Evolutionary conservation across 2,797 vertebrate genomes (phyloP).

Genomic region (Okamejei kenojei): DNA sequence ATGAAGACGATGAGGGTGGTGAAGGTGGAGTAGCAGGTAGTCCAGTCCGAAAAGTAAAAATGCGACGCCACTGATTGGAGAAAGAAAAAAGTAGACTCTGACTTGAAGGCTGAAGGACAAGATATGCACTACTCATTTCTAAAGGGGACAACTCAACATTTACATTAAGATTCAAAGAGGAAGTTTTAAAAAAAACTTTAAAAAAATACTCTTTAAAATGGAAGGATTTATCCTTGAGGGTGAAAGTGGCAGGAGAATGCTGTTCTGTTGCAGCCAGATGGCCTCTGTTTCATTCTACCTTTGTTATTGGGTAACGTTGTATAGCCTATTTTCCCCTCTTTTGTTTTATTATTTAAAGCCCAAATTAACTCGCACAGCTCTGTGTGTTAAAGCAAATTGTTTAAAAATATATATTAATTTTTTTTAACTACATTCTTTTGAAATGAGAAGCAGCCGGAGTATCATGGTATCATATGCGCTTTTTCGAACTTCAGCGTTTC

Average conservation of each 20-base stretch:
- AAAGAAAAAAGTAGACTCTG: background rate
- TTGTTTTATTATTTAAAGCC: constrained; percentile 37
- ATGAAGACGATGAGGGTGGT: constrained; percentile 64
- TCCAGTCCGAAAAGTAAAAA: constrained; percentile 83
- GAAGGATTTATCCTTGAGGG: constrained; percentile 21
- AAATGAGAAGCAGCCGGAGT: constrained; percentile 34
- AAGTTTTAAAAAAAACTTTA: background rate
- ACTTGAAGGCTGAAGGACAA: constrained; percentile 36
- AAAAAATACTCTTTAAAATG: background rate
- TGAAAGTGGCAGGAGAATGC: constrained; percentile 6
- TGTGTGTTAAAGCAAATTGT: constrained; percentile 27
- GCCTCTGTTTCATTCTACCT: constrained; percentile 30
- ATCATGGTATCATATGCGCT: constrained; percentile 32
- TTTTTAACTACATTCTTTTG: constrained; percentile 27
- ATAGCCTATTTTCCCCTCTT: constrained; percentile 32
- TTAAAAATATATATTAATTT: constrained; percentile 33
- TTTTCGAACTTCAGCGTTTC: constrained; percentile 35
- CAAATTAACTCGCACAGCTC: background rate
- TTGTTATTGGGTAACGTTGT: constrained; percentile 29
- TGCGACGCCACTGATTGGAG: constrained; percentile 79
- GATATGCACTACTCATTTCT: constrained; percentile 26
- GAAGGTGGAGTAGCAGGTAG: constrained; percentile 52
- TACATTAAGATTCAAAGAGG: constrained; percentile 32
- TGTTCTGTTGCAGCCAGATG: background rate
- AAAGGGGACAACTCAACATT: constrained; percentile 5